phyloP scores from a whole-genome alignment of 2,113 vertebrate genomes.

The Brachionichthys hirsutus region DNA sequence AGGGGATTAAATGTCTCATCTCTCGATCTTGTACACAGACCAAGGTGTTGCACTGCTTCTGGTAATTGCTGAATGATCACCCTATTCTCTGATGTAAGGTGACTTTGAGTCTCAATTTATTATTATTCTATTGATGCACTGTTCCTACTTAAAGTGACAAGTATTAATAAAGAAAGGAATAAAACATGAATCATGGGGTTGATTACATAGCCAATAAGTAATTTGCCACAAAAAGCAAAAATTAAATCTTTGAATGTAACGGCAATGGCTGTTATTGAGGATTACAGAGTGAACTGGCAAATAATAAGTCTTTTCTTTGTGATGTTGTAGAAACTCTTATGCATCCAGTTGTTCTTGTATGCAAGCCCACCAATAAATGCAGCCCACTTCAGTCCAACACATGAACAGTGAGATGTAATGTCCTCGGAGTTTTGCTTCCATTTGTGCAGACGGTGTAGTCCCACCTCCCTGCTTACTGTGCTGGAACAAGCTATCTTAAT shows the following conservation, averaged over 20 bases:
- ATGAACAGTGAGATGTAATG: conserved; percentile 55
- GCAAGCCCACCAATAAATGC: conserved; percentile 27
- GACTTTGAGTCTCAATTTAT: conserved; percentile 38
- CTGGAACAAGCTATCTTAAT: conserved; percentile 78
- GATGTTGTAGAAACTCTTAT: conserved; percentile 5
- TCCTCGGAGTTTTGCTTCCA: conserved; percentile 50
- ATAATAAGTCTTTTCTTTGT: conserved; percentile 1
- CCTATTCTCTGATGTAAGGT: conserved; percentile 38
- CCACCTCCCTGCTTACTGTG: conserved; percentile 63
- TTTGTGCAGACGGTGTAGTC: conserved; percentile 52
- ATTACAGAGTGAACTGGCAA: conserved; percentile 16
- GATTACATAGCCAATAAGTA: conserved; percentile 26
- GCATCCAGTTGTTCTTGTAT: conserved; percentile 28
- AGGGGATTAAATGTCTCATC: conserved; percentile 59
- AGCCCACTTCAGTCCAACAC: conserved; percentile 30
- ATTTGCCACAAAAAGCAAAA: conserved; percentile 23
- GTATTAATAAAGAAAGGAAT: conserved; percentile 22
- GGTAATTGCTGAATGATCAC: conserved; percentile 52
- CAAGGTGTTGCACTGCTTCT: conserved; percentile 40
- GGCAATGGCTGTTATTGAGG: conserved; percentile 2
- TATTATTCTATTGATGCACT: conserved; percentile 17
- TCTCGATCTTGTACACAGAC: conserved; percentile 33
- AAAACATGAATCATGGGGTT: conserved; percentile 5
- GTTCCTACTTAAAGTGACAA: conserved; percentile 12
- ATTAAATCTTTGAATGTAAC: conserved; percentile 25